Base-by-base conservation (phyloP, 2,888 invertebrate species). In the Sarcophaga subvicina region DNA sequence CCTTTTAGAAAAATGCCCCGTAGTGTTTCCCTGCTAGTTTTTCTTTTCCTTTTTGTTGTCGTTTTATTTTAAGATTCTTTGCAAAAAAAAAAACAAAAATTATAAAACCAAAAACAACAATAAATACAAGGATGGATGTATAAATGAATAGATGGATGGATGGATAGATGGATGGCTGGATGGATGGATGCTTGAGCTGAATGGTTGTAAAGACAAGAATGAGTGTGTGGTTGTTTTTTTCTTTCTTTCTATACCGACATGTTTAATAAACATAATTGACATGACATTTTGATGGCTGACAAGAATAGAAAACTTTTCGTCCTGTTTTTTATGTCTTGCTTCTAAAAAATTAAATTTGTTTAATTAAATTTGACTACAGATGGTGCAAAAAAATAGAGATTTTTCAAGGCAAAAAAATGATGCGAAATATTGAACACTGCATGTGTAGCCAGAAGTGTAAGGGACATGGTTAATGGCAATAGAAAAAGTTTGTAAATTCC, bases 231-330 rank as follows among this genome's bases (percentile, higher is more conserved):
- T 37, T 37, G 37, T 8, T 2, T 37, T 8, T n/a, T 10, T 60
- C n/a, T 72, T 22, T 22, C 4, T 69, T 49, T 69, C 20, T 20
- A 45, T n/a, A 10, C 11, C 47, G 75, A 49, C 49, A 75, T 64
- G 63, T 75, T 64, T 75, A 49, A 75, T 75, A 25, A 75, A 64
- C 75, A 64, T 64, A 75, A 75, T 75, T 75, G 75, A 49, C 75
- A 64, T 64, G 64, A 64, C 64, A 59, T 71, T 71, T 59, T 71
- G 59, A 59, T 59, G 27, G 71, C 59, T 71, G 27, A 14, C 54
- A 25, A 11, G 12, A 73, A 64, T 25, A 64, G 45, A 8, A 17
- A 54, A 64, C 75, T 25, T 75, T 25, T 47, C 17, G 62, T 25
- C 8, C 37, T 37, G 8, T 10, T 37, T 37, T 37, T 8, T 14